Percentiles rank a stretch among this genome's conserved stretches.
Evolutionary conservation across 2,888 invertebrate genomes (phyloP).

Genomic region (Lasius platythorax): DNA sequence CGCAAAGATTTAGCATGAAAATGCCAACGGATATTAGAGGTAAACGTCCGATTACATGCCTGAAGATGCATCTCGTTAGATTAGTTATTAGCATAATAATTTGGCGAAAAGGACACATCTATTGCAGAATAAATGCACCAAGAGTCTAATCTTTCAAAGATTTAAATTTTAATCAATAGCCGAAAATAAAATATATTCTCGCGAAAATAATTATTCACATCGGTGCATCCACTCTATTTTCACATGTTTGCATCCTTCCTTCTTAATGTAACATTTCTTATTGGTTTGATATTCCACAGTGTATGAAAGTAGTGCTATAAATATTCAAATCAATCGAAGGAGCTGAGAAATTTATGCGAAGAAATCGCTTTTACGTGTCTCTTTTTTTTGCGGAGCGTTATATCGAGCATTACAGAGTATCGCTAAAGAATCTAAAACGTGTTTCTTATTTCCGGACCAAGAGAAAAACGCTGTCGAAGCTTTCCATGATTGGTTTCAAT

Average conservation of each 20-base stretch:
- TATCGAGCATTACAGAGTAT: constrained; percentile 33
- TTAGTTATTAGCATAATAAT: constrained; percentile 38
- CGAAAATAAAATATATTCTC: neutral
- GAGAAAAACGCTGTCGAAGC: constrained; percentile 48
- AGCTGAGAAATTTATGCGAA: constrained; percentile 31
- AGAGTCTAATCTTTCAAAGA: neutral
- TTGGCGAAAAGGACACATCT: neutral
- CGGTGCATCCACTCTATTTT: neutral
- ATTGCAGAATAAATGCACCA: neutral
- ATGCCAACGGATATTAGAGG: constrained; percentile 14
- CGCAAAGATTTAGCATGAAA: neutral
- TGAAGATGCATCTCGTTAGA: neutral
- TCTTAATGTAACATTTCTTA: constrained; percentile 20
- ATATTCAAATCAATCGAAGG: constrained; percentile 42
- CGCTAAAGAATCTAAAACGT: constrained; percentile 31
- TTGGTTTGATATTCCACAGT: constrained; percentile 30
- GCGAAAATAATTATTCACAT: neutral
- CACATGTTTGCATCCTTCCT: neutral
- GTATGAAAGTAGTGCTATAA: constrained; percentile 9
- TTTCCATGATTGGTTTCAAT: constrained; percentile 50
- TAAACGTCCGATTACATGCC: neutral
- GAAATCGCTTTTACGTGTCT: neutral
- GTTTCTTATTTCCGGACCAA: constrained; percentile 47
- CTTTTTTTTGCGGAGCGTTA: neutral
- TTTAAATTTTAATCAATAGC: neutral